Conservation (phyloP, 1,140 invertebrate species). For the Eueides isabella region DNA sequence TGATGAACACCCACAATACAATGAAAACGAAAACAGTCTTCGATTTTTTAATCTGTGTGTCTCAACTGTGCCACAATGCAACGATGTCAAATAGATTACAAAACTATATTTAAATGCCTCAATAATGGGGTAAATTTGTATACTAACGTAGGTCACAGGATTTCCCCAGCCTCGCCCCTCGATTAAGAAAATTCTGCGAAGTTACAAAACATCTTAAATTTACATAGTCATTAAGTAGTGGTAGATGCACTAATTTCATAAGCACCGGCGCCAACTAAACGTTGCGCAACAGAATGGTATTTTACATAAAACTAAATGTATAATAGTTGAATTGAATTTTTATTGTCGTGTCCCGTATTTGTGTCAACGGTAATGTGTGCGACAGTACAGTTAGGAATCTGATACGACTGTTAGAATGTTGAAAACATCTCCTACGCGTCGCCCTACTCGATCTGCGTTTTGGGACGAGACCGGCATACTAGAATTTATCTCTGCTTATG, state of each 20-base stretch:
- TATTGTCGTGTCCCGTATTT: conserved; percentile 58
- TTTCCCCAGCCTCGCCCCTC: not conserved
- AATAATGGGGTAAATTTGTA: not conserved
- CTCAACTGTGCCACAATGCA: no score
- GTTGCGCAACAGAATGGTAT: conserved; percentile 52
- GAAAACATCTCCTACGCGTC: conserved; percentile 48
- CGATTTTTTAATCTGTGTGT: no score
- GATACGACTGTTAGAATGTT: conserved; percentile 52
- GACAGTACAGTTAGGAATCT: conserved; percentile 71
- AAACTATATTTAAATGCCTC: no score
- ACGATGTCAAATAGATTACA: no score
- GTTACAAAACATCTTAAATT: conserved; percentile 23
- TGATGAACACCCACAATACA: no score
- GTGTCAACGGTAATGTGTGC: conserved; percentile 53
- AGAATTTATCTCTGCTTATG: conserved; percentile 31
- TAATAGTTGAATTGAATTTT: conserved; percentile 55
- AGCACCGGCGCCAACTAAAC: conserved; percentile 21
- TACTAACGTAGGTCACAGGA: not conserved
- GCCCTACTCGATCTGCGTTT: conserved; percentile 46
- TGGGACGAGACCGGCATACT: conserved; percentile 46
- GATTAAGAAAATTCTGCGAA: not conserved
- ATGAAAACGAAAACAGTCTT: no score
- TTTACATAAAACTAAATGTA: conserved; percentile 54
- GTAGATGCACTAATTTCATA: conserved; percentile 29
- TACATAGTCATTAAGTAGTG: conserved; percentile 19